Conservation (phyloP, 2,113 vertebrate genomes). For the Nansenia antarctica region DNA sequence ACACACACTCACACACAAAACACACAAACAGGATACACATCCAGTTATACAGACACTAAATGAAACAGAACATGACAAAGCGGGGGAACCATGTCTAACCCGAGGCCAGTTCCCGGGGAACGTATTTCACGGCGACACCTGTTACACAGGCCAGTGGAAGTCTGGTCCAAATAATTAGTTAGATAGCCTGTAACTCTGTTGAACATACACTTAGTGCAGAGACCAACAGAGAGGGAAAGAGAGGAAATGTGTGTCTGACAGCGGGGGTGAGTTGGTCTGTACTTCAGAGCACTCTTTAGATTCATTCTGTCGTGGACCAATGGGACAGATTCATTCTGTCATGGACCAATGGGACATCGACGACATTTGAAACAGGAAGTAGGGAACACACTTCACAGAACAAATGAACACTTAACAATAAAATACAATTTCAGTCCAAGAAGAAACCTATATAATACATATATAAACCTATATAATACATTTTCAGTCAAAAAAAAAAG, state of each 20-base stretch:
- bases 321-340: background rate
- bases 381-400: background rate
- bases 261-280: conserved; percentile 18
- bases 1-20: conserved; percentile 71
- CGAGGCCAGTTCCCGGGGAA: conserved; percentile 16
- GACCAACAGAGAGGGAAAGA: background rate
- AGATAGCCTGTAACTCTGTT: conserved; percentile 67
- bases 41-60: conserved; percentile 15
- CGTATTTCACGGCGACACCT: conserved; percentile 40
- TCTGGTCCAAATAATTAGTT: conserved; percentile 67
- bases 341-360: background rate
- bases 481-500: conserved; percentile 34
- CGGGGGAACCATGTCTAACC: conserved; percentile 23
- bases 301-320: conserved; percentile 36
- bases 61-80: background rate
- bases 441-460: background rate
- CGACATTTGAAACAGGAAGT: background rate
- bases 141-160: conserved; percentile 46
- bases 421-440: too few relatives aligned
- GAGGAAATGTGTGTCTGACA: conserved; percentile 5
- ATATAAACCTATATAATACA: conserved; percentile 32
- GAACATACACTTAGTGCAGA: conserved; percentile 57
- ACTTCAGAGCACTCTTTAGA: background rate
- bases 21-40: conserved; percentile 33
- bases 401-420: background rate